Evolutionary conservation across 2,888 invertebrate species (phyloP), one percentile per base, ranked within the genome.

Genomic region (Cyclophora punctaria): DNA sequence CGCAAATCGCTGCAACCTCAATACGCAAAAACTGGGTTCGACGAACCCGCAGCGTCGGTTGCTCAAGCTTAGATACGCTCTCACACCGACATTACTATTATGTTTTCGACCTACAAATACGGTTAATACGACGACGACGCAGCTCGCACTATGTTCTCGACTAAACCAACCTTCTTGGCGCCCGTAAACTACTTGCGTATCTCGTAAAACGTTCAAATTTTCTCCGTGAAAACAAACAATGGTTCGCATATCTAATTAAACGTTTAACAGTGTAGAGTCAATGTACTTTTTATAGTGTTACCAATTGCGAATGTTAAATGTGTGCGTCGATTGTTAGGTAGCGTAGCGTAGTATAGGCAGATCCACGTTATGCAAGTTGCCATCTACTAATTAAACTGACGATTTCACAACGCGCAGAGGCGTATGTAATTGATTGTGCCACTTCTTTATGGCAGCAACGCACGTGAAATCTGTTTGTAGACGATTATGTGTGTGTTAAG

Each of bases 1-100:
- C 75, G 71, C 69, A 75, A 78, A 74, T 71, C 62, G 59, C 60
- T 74, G 73, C 75, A 80, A 75, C 76, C 73, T 71, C 71, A 73
- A 78, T 78, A 72, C 67, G 64, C 68, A 68, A 71, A 73, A 69
- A 56, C 46, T 42, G 59, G 58, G 67, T 70, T 65, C 69, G 61
- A 58, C 62, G 71, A 71, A 66, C 73, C 55, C 53, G 46, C 45
- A 4, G 33, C 40, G 48, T 40, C 46, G 47, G 54, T 56, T 60
- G 50, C 59, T 55, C 53, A 54, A 56, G 59, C 56, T 51, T 52
- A 57, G 57, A 46, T 59, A 52, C 61, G 51, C 59, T 64, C 60
- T 62, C 61, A 52, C 60, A 56, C 48, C 43, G 57, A 34, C 42
- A 42, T 42, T n/a, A 7, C 42, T 48, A 52, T 48, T 50, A 55